Evolutionary conservation across 2,888 invertebrate species (phyloP).

Genomic region (Acanthosepion lycidas): DNA sequence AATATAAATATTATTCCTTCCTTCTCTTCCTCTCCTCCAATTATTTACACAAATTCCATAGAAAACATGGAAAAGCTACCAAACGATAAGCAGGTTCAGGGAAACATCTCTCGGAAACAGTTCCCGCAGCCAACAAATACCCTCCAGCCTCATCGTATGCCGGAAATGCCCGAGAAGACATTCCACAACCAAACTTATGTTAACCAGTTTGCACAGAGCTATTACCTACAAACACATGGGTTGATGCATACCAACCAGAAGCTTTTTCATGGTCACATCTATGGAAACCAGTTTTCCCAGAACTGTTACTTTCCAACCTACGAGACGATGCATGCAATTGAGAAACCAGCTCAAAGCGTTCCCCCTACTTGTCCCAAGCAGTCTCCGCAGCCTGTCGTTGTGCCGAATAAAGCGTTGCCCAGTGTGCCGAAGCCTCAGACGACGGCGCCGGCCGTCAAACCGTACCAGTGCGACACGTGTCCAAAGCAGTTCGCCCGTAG

Average conservation of each 20-base stretch:
- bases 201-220: conserved; percentile 43
- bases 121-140: conserved; percentile 33
- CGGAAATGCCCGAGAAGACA: neutral
- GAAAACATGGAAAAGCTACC: conserved; percentile 43
- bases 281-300: conserved; percentile 43
- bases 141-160: conserved; percentile 44
- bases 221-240: conserved; percentile 40
- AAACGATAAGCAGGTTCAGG: conserved; percentile 23
- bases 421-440: conserved; percentile 46
- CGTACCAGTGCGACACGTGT: conserved; percentile 45
- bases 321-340: conserved; percentile 40
- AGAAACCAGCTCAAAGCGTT: conserved; percentile 37
- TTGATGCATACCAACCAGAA: conserved; percentile 42
- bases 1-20: neutral
- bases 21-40: neutral
- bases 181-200: conserved; percentile 42
- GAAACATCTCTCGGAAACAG: conserved; percentile 41
- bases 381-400: conserved; percentile 41
- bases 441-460: conserved; percentile 39
- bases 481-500: conserved; percentile 42
- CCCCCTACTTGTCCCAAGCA: conserved; percentile 41
- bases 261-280: conserved; percentile 42
- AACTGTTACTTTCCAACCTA: conserved; percentile 41
- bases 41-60: neutral
- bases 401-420: neutral